Base-by-base conservation (phyloP, 2,888 invertebrate species). In the Ephialtes manifestator region DNA sequence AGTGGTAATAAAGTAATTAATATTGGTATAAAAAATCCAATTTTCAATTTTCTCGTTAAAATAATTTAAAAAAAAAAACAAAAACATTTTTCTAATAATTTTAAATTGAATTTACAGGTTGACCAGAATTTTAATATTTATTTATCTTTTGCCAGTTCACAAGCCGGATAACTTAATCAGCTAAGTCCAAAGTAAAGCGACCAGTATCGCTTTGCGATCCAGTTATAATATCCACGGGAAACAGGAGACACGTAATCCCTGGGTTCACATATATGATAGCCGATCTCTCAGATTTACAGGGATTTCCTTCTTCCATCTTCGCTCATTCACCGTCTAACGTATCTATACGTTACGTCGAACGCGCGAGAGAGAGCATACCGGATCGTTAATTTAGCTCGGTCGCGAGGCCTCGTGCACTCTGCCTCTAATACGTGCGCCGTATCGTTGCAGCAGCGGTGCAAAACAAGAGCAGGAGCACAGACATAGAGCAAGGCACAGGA, bases 321-420 rank as follows among this genome's bases (percentile, higher is more conserved):
- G 46, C 46, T 68, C 43, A 28, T 43, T 24, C 48, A n/a, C 48
- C 72, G n/a, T 10, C 15, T 20, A 72, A 11, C 31, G 39, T 39
- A 28, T 79, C 46, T 67, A 20, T 35, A 24, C 31, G 68, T 70
- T 46, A 31, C 18, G 70, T 55, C 31, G 51, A 31, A 11, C 48
- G 43, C 55, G 55, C 39, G 28, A 67, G 39, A 67, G 39, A 58
- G 48, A 76, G 71, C 67, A 67, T 81, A 72, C 76, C 74, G 71
- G 79, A 80, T 83, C 80, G 80, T 81, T 81, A 84, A 84, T 84
- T 84, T 60, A 80, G 48, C 76, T 81, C 76, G 80, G 75, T 83
- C 75, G 68, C 75, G 70, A 70, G 60, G 75, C 24, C 39, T 31
- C 53, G 71, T 75, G 46, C 72, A 74, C 75, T 71, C 70, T 43